Evolutionary conservation across 2,888 invertebrate genomes (phyloP).

Genomic region (Germaria angustata): DNA sequence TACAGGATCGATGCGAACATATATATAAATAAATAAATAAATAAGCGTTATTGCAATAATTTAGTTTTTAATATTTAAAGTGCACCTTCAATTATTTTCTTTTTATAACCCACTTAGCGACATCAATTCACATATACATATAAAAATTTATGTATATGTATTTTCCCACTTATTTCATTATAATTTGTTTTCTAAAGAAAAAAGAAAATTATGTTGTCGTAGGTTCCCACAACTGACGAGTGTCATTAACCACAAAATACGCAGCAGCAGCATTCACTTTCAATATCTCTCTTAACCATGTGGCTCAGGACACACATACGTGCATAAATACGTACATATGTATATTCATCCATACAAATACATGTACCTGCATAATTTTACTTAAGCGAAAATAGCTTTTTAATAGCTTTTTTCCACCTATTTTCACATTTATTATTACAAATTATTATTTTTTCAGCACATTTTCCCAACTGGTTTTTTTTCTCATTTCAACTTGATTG

Average conservation of each 20-base stretch:
- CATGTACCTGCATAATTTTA: slow-evolving; percentile 4
- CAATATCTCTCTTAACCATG: not conserved
- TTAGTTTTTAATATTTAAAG: not conserved
- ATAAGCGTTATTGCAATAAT: too few relatives aligned
- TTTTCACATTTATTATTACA: slow-evolving; percentile 60
- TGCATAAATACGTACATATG: not conserved
- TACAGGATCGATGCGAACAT: too few relatives aligned
- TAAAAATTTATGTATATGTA: not conserved
- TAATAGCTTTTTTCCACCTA: slow-evolving; percentile 64
- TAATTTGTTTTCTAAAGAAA: not conserved
- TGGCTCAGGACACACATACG: not conserved
- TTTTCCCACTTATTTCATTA: not conserved
- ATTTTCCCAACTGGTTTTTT: slow-evolving; percentile 6
- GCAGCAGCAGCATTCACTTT: not conserved
- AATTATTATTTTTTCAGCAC: slow-evolving; percentile 30
- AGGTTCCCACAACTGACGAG: slow-evolving; percentile 37
- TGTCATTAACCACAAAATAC: not conserved
- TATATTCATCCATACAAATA: too few relatives aligned
- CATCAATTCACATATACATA: not conserved
- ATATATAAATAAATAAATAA: too few relatives aligned
- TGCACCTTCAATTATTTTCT: not conserved
- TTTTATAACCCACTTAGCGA: not conserved
- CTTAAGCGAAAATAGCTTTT: slow-evolving; percentile 48
- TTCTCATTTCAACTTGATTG: slow-evolving; percentile 61
- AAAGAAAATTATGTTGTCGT: slow-evolving; percentile 50